A percentile compares a stretch with the other conserved stretches of the same genome.
These are phyloP conservation scores for Lerema accius DNA, from an alignment of 1,140 invertebrate genomes.

Conservation along the genomic window DNA sequence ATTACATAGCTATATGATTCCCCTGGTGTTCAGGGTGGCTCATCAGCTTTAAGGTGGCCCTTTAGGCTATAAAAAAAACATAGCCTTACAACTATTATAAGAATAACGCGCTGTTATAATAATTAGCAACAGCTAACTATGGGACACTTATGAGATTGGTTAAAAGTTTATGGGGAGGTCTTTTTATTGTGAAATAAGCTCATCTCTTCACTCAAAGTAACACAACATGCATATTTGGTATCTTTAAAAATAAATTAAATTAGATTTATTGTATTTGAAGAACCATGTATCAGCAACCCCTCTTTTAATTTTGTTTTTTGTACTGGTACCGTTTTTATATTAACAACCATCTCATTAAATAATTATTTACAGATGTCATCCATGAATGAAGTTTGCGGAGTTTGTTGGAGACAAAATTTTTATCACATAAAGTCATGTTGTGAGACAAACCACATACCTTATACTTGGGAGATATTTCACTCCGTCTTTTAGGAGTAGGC, in stretches of 20 bases:
- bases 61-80: too few relatives aligned
- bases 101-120: neutral
- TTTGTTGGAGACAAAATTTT: slow-evolving; percentile 25
- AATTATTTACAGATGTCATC: slow-evolving; percentile 34
- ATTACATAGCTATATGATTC: too few relatives aligned
- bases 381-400: slow-evolving; percentile 32
- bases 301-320: too few relatives aligned
- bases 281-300: too few relatives aligned
- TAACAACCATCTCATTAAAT: neutral
- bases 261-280: too few relatives aligned
- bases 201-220: neutral
- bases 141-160: neutral
- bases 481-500: too few relatives aligned
- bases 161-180: neutral
- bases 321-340: neutral
- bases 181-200: neutral
- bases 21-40: too few relatives aligned
- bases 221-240: neutral
- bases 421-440: too few relatives aligned
- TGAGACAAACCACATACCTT: too few relatives aligned
- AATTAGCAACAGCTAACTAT: neutral
- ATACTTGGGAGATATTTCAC: too few relatives aligned
- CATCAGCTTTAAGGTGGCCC: too few relatives aligned
- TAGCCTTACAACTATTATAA: too few relatives aligned
- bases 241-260: neutral